Evolutionary conservation across 2,113 vertebrate species (phyloP), one percentile per base, ranked within the genome.

Genomic region (Colossoma macropomum): DNA sequence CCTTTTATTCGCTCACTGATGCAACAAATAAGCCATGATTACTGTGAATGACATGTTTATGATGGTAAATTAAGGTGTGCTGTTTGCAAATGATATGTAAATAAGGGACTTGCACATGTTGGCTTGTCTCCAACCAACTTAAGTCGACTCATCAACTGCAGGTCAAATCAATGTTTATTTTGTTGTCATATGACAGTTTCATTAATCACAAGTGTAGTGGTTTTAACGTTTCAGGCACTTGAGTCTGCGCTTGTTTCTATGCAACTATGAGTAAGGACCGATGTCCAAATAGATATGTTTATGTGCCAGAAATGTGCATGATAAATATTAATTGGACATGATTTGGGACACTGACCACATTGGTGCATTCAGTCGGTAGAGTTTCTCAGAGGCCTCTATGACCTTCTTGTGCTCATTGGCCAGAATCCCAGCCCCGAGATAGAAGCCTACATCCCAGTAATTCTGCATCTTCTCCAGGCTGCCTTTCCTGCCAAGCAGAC

Each of bases 361-460:
- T 0, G 97, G 97, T 0, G 96, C 94, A 0, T 96, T 95, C 72
- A 98, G 94, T 63, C 92, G 93, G 91, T 97, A 98, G 27, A 98
- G 95, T 86, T 96, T 97, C 79, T 98, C 96, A 0, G 97, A 95
- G 2, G 96, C 95, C 85, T 95, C 93, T 1, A 94, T 95, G 87
- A 97, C 96, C 90, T 96, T 97, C 83, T 75, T 89, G 23, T 94
- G 90, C 73, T 96, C 96, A 0, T 94, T 95, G 34, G 93, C 92
- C 0, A 98, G 91, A 85, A 98, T 96, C 79, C 96, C 95, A 0
- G 95, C 93, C 3, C 97, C 97, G 1, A 98, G 92, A 87, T 95
- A 97, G 87, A 98, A 97, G 9, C 97, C 97, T 0, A 97, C 96
- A 7, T 98, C 96, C 97, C 97, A 98, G 91, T 98, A 98, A 81